phyloP scores from a whole-genome alignment of 2,113 vertebrate species.

The Paramisgurnus dabryanus region DNA sequence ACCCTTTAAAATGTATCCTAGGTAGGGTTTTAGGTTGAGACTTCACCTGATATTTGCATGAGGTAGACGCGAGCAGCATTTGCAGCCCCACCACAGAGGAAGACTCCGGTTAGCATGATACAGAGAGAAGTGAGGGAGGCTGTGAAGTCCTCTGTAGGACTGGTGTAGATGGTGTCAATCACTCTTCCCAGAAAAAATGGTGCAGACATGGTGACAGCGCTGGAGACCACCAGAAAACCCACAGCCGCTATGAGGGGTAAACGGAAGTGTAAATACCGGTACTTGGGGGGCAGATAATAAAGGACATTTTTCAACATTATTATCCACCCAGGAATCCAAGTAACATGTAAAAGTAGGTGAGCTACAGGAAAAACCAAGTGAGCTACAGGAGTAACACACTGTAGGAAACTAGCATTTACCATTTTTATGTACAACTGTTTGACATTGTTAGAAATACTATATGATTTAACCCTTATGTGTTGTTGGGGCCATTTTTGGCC shows the following conservation, averaged over 20 bases:
- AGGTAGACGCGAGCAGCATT: conserved; percentile 92
- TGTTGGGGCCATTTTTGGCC: too few species aligned
- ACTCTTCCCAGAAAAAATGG: conserved; percentile 93
- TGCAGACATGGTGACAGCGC: conserved; percentile 94
- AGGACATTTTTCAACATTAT: too few species aligned
- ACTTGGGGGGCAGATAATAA: too few species aligned
- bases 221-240: conserved; percentile 91
- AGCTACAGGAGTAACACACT: too few species aligned
- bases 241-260: conserved; percentile 79
- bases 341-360: too few species aligned
- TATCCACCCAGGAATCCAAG: too few species aligned
- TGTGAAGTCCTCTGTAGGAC: conserved; percentile 71
- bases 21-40: neutral
- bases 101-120: conserved; percentile 82
- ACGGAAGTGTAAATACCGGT: too few species aligned
- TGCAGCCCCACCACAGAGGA: conserved; percentile 88
- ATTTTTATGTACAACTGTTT: too few species aligned
- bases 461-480: too few species aligned
- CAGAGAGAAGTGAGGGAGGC: conserved; percentile 82
- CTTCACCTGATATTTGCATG: conserved; percentile 90
- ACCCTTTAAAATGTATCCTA: neutral
- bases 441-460: too few species aligned
- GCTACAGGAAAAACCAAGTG: too few species aligned
- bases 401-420: too few species aligned
- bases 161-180: conserved; percentile 89